phyloP scores from a whole-genome alignment of 2,888 invertebrate species.

The Rhaphigaster nebulosa region DNA sequence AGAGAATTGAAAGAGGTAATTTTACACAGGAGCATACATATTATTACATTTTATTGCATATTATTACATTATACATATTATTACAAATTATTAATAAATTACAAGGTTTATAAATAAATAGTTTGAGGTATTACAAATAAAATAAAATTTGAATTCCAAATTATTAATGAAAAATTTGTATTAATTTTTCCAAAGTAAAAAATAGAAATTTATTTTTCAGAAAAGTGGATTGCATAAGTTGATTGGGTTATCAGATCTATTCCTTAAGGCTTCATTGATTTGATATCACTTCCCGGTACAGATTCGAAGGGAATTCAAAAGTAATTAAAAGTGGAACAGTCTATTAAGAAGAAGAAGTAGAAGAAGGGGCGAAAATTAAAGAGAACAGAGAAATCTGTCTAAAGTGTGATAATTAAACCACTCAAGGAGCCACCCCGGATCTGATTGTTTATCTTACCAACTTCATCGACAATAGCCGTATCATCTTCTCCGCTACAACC shows the following conservation, averaged over 20 bases:
- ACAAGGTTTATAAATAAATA: too few relatives aligned
- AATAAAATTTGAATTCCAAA: too few relatives aligned
- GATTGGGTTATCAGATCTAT: not conserved
- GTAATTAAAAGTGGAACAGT: not conserved
- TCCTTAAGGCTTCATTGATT: not conserved
- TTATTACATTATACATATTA: too few relatives aligned
- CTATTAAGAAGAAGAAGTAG: not conserved
- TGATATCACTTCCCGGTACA: too few relatives aligned
- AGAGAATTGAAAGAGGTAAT: too few relatives aligned
- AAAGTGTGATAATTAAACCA: conserved; percentile 2
- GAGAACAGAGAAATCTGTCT: not conserved
- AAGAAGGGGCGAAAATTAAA: not conserved
- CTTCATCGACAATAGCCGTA: not conserved
- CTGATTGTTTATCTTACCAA: conserved; percentile 3
- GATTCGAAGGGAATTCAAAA: not conserved
- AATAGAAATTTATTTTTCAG: too few relatives aligned
- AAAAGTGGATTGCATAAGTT: not conserved
- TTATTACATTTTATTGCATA: too few relatives aligned
- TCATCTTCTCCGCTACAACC: not conserved
- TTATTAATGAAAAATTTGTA: too few relatives aligned
- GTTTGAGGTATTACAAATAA: too few relatives aligned
- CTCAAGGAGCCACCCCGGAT: not conserved
- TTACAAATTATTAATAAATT: too few relatives aligned
- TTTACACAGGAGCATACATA: too few relatives aligned
- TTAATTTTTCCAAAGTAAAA: too few relatives aligned